Conservation (phyloP, 2,113 vertebrate genomes). For the Leiothrix lutea region DNA sequence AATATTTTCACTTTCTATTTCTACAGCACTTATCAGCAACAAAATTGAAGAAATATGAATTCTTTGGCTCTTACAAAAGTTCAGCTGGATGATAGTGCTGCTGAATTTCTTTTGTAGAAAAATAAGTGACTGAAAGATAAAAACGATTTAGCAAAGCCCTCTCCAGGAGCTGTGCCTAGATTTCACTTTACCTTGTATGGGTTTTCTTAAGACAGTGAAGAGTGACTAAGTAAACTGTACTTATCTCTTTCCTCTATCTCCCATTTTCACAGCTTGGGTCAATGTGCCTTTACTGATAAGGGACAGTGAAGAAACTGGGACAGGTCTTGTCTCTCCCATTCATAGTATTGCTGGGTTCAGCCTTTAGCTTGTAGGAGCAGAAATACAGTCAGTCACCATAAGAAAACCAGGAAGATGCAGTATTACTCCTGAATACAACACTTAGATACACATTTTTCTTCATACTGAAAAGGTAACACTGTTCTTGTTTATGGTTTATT, state of each 20-base stretch:
- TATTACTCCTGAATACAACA: background rate
- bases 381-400: background rate
- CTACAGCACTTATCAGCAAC: background rate
- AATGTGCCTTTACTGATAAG: background rate
- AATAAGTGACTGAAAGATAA: background rate
- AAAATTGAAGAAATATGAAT: background rate
- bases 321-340: background rate
- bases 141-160: background rate
- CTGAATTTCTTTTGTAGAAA: background rate
- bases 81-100: background rate
- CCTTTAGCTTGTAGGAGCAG: background rate
- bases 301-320: background rate
- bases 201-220: background rate
- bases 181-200: background rate
- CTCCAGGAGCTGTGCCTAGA: background rate
- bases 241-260: background rate
- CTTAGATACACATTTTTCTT: background rate
- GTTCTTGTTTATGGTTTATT: background rate
- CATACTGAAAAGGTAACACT: background rate
- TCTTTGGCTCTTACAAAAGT: background rate
- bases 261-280: background rate
- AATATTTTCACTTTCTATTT: background rate
- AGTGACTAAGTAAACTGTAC: background rate
- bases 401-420: background rate
- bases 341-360: background rate